Evolutionary conservation across 2,797 vertebrate species (phyloP), one percentile per base, ranked within the genome.

Genomic region (Melanogrammus aeglefinus): DNA sequence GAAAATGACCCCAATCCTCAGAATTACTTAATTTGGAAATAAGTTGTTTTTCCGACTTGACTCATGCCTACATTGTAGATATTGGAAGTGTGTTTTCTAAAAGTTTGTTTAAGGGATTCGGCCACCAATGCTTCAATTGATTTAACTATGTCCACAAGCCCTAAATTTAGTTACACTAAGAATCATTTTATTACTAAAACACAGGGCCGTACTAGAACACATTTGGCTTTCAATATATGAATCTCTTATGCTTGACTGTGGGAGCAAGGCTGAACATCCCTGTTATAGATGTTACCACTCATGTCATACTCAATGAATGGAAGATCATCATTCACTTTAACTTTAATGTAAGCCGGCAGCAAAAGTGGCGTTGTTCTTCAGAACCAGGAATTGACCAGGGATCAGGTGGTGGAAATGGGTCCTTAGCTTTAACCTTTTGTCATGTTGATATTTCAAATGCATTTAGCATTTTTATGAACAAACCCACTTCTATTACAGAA

Each of bases 161-260:
- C 82, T 4, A 81, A 76, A 81, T 84, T 44, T 69, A 79, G 86
- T 86, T 72, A 79, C 41, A 76, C 24, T 3, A 27, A 18, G 36
- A 33, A 77, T 81, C 35, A 24, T 77, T 72, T 72, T 35, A 63
- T 47, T 16, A 2, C 39, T 69, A 72, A 75, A 75, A 33, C 35
- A 14, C 38, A 72, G 44, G 39, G 57, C 72, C 57, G 21, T 27
- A 38, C 31, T 69, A 72, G 18, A 74, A 27, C 13, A 71, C 24
- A 71, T 33, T 33, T 3, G 24, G 29, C 27, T 14, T 71, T 71
- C 27, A 31, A 33, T 10, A 36, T 41, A 76, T 36, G 47, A 4
- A 79, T 27, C n/a, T 44, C 39, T 24, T 71, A 71, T 33, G 24
- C 13, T 29, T 16, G 31, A 29, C 69, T 31, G 3, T 14, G 14